phyloP scores from a whole-genome alignment of 2,888 invertebrate species.

The Embidobia sp. region DNA sequence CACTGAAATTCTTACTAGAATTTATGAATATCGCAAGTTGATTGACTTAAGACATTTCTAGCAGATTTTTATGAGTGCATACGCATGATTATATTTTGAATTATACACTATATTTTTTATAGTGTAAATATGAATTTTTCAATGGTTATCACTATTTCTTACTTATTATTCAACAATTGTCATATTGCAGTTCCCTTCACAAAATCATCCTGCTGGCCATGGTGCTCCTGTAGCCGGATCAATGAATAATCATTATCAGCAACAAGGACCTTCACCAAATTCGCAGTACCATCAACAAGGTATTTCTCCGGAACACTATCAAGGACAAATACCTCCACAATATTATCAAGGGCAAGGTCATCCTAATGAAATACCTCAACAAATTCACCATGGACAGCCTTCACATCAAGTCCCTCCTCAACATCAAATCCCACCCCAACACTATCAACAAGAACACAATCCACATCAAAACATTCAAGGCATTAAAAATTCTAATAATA shows the following conservation, averaged over 20 bases:
- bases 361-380: slow-evolving; percentile 64
- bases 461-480: too few relatives aligned
- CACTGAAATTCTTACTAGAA: too few relatives aligned
- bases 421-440: slow-evolving; percentile 67
- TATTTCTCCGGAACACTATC: slow-evolving; percentile 56
- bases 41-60: too few relatives aligned
- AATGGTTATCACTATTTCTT: too few relatives aligned
- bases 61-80: too few relatives aligned
- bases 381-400: slow-evolving; percentile 66
- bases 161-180: too few relatives aligned
- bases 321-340: slow-evolving; percentile 66
- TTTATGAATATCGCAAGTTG: too few relatives aligned
- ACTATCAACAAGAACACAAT: slow-evolving; percentile 18
- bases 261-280: slow-evolving; percentile 61
- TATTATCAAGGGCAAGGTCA: slow-evolving; percentile 66
- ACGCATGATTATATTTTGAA: too few relatives aligned
- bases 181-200: slow-evolving; percentile 70
- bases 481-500: too few relatives aligned
- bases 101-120: too few relatives aligned
- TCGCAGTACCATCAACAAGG: slow-evolving; percentile 64
- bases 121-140: too few relatives aligned
- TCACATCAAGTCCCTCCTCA: slow-evolving; percentile 67
- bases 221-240: slow-evolving; percentile 35
- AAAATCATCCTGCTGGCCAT: slow-evolving; percentile 44
- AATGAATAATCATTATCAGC: slow-evolving; percentile 45